Base-by-base conservation (phyloP, 2,113 vertebrate genomes). In the Raphicerus campestris region DNA sequence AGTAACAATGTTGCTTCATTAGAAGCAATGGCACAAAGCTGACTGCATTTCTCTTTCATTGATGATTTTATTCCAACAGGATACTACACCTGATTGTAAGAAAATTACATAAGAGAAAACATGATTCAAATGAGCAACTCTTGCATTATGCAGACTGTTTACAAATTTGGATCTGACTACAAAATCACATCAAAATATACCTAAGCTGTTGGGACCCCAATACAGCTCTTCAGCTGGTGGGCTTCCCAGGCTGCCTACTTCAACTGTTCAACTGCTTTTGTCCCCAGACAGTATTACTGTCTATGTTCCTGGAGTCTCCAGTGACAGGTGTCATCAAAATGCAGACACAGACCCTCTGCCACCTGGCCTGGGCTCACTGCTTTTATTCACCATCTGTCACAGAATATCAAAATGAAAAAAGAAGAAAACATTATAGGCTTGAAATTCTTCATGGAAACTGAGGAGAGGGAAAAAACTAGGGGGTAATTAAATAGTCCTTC, bases 351-450 rank as follows among this genome's bases (percentile, higher is more conserved):
- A 97, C 56, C 97, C 73, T 61, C 30, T 92, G 96, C 97, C 97
- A 97, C 97, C 97, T 91, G 90, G 90, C 89, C 49, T 35, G 83
- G 55, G 87, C 83, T 92, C 75, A 19, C 58, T 77, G 87, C 73
- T 96, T 95, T 95, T 88, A 83, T 78, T 92, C 80, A 93, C 98
- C 98, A 98, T 97, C 98, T 98, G 98, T 92, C 97, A 97, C 81
- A 90, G 89, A 91, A 93, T 24, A 94, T 24, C 19, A 56, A 89
- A 87, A 95, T 78, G 55, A 92, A 95, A 75, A 97, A 81, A 51
- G 85, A 53, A 95, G 89, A 85, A 53, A 88, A n/a, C 42, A 58
- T 47, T 77, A 26, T 1, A 28, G 82, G 85, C 61, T 83, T 91
- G 82, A 10, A 22, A 77, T 28, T 85, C 78, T 47, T 47, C 53